phyloP scores from a whole-genome alignment of 2,888 invertebrate species.

The Calameuta idolon region DNA sequence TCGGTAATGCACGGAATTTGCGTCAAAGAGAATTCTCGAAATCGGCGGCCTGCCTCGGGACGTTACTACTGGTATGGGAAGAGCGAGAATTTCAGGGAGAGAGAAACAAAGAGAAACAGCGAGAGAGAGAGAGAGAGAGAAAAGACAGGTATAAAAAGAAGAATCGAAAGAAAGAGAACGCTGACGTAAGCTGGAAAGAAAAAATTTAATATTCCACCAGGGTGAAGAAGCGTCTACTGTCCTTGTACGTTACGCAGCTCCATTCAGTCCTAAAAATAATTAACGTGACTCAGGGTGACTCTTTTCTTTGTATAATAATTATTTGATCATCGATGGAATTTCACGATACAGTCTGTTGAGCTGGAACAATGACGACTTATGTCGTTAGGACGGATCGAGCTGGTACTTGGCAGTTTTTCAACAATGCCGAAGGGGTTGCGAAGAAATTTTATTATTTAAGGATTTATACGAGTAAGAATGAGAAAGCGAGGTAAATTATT shows the following conservation, averaged over 20 bases:
- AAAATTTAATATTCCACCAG: background rate
- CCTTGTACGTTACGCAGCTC: background rate
- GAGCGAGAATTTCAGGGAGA: constrained; percentile 21
- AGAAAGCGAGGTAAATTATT: background rate
- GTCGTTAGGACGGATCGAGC: background rate
- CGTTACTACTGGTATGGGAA: background rate
- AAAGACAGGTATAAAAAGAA: background rate
- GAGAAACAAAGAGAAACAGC: constrained; percentile 17
- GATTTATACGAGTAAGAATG: background rate
- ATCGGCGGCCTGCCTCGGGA: constrained; percentile 26
- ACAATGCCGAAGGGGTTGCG: background rate
- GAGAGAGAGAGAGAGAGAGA: constrained; percentile 19
- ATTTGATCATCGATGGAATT: background rate
- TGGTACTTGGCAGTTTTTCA: background rate
- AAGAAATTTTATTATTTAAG: background rate
- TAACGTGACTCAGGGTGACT: background rate
- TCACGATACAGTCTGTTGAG: background rate
- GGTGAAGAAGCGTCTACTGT: background rate
- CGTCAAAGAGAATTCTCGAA: constrained; percentile 60
- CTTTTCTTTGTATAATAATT: background rate
- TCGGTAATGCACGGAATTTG: constrained; percentile 59
- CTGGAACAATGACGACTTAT: background rate
- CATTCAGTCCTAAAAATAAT: background rate
- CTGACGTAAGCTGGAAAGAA: background rate
- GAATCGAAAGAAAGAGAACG: background rate